Evolutionary conservation across 2,888 invertebrate genomes (phyloP), one percentile per base, ranked within the genome.

Genomic region (Drosophila quinaria): DNA sequence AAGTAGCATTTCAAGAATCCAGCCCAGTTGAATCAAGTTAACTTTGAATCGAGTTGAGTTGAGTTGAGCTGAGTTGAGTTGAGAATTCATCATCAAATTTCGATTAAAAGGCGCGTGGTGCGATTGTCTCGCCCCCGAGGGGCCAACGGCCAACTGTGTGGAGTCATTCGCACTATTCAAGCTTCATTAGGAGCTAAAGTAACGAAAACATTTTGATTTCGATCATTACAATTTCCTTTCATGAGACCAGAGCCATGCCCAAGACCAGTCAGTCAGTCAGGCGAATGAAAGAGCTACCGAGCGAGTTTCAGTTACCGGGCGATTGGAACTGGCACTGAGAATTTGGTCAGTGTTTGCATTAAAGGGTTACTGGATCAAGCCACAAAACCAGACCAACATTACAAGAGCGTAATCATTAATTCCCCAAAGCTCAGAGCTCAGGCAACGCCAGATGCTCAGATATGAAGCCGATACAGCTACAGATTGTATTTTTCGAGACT

Each of bases 311-410:
- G 68, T 75, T 79, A 65, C 76, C 76, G 54, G 46, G 17, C n/a
- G 39, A 46, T 65, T 54, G 15, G 42, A 29, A 37, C 58, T 54
- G 54, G 17, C 41, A 62, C 62, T 70, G 64, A 59, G 67, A 33
- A 49, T 67, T 74, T 58, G 69, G 68, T 41, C 54, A 64, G 46
- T 79, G 79, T 70, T 79, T 79, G 76, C 73, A 74, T 81, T 77
- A 74, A 87, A 81, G 89, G 89, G 90, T 90, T 90, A 87, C 89
- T 89, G 84, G 90, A 89, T 87, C 89, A 90, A 81, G 79, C 73
- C 73, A 56, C 74, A 81, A 75, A 60, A 64, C 67, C 72, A 68
- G 46, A 19, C 44, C 52, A 46, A 29, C 41, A 19, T 11, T 58
- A 37, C 33, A 33, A 56, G 61, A 59, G 65, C 67, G 63, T 76